These are phyloP conservation scores for Tokudaia muenninki DNA, from an alignment of 2,797 vertebrate species.

Conservation along the genomic window DNA sequence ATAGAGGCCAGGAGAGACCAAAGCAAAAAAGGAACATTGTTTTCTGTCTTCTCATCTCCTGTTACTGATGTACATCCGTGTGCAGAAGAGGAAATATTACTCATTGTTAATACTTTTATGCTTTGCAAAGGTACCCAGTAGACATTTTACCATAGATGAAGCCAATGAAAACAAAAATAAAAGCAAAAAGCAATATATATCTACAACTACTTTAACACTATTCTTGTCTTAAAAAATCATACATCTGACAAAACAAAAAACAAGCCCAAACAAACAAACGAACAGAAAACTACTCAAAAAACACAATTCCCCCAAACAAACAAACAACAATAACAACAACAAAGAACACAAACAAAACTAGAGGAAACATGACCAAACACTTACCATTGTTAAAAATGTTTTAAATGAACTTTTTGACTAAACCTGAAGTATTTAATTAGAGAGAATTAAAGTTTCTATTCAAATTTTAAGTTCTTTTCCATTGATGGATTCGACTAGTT, in stretches of 20 bases:
- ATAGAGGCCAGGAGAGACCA: not conserved
- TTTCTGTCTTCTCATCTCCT: not conserved
- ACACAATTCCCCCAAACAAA: too few relatives aligned
- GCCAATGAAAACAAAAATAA: conserved; percentile 41
- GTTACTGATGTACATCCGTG: not conserved
- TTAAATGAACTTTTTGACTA: not conserved
- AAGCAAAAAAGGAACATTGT: not conserved
- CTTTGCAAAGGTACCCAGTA: not conserved
- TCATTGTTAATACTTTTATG: not conserved
- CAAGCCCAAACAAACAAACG: not conserved
- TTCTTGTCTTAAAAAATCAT: not conserved
- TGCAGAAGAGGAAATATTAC: not conserved
- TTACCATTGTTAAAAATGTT: not conserved
- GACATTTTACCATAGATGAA: conserved; percentile 16
- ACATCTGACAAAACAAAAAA: not conserved
- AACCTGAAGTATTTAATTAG: not conserved
- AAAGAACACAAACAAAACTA: not conserved
- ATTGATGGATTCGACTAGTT: not conserved
- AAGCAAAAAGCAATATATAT: conserved; percentile 1
- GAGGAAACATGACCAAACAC: not conserved
- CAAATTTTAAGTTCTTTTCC: conserved; percentile 5
- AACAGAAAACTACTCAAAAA: not conserved
- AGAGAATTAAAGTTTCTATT: not conserved
- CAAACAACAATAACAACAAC: not conserved
- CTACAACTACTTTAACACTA: not conserved